Conservation (phyloP, 2,888 invertebrate species). For the Cordilura impudica region DNA sequence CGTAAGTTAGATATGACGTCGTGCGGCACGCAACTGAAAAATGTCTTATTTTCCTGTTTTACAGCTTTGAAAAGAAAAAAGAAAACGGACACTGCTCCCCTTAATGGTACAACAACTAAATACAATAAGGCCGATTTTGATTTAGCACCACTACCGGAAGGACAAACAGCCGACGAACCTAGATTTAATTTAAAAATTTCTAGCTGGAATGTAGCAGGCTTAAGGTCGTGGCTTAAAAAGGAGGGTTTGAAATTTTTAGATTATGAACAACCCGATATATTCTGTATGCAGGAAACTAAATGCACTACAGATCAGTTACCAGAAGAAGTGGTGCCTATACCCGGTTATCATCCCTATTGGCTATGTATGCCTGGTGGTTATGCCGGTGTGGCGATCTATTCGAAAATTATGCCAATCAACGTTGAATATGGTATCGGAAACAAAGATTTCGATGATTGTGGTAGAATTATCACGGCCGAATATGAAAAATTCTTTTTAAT, state of each 20-base stretch:
- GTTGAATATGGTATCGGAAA: slow-evolving; percentile 90
- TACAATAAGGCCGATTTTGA: slow-evolving; percentile 82
- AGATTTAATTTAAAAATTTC: slow-evolving; percentile 90
- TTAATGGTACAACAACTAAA: slow-evolving; percentile 82
- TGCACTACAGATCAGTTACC: slow-evolving; percentile 91
- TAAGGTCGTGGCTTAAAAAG: slow-evolving; percentile 91
- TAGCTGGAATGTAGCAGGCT: slow-evolving; percentile 98
- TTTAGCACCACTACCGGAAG: slow-evolving; percentile 78
- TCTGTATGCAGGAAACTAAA: slow-evolving; percentile 91
- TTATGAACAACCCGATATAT: slow-evolving; percentile 90
- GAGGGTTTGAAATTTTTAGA: slow-evolving; percentile 86
- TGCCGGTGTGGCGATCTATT: slow-evolving; percentile 93
- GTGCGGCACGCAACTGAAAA: slow-evolving; percentile 70
- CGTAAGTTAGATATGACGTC: slow-evolving; percentile 71
- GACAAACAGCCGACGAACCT: slow-evolving; percentile 53
- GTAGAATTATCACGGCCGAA: slow-evolving; percentile 94
- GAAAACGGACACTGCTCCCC: slow-evolving; percentile 37
- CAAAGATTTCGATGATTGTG: slow-evolving; percentile 87
- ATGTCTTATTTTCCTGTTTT: slow-evolving; percentile 71
- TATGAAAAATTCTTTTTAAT: slow-evolving; percentile 94
- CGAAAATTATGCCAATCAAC: slow-evolving; percentile 88
- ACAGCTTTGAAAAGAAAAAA: slow-evolving; percentile 72
- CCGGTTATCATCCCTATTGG: slow-evolving; percentile 92
- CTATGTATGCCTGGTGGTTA: slow-evolving; percentile 88
- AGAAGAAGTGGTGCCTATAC: slow-evolving; percentile 82